Evolutionary conservation across 2,113 vertebrate species (phyloP).

Genomic region (Chiloscyllium plagiosum): DNA sequence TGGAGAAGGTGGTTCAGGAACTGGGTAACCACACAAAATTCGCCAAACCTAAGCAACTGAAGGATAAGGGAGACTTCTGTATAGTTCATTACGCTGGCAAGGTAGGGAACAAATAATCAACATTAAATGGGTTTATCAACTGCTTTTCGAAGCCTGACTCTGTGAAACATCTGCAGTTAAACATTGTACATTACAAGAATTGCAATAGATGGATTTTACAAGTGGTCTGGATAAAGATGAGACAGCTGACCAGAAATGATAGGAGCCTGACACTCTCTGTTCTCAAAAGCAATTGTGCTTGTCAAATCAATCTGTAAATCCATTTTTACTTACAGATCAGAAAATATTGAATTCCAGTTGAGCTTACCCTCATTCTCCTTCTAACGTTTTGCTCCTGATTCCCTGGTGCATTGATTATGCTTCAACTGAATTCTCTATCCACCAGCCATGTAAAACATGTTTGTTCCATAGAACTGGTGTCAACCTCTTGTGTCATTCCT

Average conservation of each 20-base stretch:
- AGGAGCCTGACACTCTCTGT: neutral
- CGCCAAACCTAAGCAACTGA: conserved; percentile 88
- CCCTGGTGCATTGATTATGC: neutral
- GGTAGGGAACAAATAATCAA: conserved; percentile 55
- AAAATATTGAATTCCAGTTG: neutral
- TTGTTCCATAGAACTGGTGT: neutral
- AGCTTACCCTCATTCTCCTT: neutral
- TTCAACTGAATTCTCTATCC: neutral
- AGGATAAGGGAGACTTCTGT: conserved; percentile 94
- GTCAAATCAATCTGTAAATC: neutral
- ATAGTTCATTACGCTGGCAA: conserved; percentile 88
- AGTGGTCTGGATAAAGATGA: neutral
- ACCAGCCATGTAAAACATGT: neutral
- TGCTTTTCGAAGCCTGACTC: neutral
- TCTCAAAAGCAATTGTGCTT: neutral
- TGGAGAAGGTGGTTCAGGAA: conserved; percentile 83
- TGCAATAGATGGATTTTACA: neutral
- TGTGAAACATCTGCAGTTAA: neutral
- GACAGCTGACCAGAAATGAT: no score
- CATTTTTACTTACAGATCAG: neutral
- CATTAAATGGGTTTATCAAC: neutral
- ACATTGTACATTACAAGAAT: neutral
- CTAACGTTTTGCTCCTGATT: neutral
- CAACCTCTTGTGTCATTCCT: neutral
- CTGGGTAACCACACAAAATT: conserved; percentile 88